Conservation (phyloP, 2,797 vertebrate species). For the Esox masquinongy region DNA sequence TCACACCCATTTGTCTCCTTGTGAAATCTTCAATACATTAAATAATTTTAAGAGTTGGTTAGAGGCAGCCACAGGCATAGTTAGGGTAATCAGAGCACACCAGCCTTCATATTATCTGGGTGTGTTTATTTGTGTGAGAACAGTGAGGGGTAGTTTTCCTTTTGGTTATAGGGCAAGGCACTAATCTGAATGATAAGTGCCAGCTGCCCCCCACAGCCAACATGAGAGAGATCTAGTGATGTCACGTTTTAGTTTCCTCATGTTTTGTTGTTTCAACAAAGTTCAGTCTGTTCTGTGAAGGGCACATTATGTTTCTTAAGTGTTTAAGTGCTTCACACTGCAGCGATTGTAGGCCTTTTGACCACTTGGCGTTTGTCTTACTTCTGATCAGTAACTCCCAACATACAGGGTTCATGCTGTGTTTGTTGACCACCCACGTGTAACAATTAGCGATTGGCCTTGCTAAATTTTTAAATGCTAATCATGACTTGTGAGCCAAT, state of each 20-base stretch:
- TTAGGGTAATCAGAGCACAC: background rate
- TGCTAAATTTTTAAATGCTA: too few species aligned
- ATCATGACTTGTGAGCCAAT: too few species aligned
- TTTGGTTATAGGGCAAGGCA: constrained; percentile 25
- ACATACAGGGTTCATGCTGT: too few species aligned
- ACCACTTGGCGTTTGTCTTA: too few species aligned
- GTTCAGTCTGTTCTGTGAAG: too few species aligned
- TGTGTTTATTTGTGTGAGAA: background rate
- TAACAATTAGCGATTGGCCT: too few species aligned
- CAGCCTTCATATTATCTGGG: background rate
- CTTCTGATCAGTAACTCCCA: too few species aligned
- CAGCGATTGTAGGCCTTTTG: too few species aligned
- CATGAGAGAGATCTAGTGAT: background rate
- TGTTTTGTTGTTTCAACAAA: too few species aligned
- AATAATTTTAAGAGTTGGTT: background rate
- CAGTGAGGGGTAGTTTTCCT: constrained; percentile 14
- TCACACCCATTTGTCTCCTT: background rate
- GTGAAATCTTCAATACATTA: background rate
- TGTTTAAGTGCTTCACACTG: too few species aligned
- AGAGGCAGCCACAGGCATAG: background rate
- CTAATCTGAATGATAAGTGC: constrained; percentile 19
- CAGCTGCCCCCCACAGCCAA: constrained; percentile 29
- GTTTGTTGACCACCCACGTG: too few species aligned
- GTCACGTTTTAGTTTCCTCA: background rate
- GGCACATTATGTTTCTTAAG: too few species aligned